These are phyloP conservation scores for Grallaria varia DNA, from an alignment of 2,113 vertebrate species.

Conservation along the genomic window DNA sequence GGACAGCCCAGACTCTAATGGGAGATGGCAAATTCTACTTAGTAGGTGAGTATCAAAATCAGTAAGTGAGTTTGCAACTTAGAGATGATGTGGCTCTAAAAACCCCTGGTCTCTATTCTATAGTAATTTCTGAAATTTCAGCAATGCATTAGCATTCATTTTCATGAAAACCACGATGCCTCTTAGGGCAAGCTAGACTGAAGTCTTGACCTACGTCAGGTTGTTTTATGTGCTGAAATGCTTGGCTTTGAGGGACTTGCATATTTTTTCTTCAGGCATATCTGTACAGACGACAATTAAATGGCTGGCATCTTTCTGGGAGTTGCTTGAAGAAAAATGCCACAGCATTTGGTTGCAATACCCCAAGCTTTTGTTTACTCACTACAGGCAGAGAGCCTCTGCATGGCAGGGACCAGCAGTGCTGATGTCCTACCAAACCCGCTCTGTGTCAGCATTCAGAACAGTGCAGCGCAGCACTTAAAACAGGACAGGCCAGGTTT, in stretches of 20 bases:
- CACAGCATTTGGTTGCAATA: neutral
- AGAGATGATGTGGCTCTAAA: neutral
- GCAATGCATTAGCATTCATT: neutral
- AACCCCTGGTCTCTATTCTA: neutral
- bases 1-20: neutral
- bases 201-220: neutral
- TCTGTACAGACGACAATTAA: neutral
- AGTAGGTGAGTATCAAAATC: neutral
- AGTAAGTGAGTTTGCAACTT: neutral
- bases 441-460: fast-evolving
- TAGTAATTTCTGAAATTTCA: neutral
- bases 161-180: neutral
- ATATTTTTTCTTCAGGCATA: neutral
- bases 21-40: neutral
- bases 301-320: neutral
- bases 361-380: neutral
- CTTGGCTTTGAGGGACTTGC: neutral
- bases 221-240: neutral
- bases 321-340: neutral
- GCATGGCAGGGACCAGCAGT: neutral
- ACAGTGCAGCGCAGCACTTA: neutral
- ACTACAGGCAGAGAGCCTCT: neutral
- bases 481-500: neutral
- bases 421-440: neutral
- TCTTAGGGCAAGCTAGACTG: neutral